Conservation (phyloP, 1,140 invertebrate genomes). For the Subanguina moxae region DNA sequence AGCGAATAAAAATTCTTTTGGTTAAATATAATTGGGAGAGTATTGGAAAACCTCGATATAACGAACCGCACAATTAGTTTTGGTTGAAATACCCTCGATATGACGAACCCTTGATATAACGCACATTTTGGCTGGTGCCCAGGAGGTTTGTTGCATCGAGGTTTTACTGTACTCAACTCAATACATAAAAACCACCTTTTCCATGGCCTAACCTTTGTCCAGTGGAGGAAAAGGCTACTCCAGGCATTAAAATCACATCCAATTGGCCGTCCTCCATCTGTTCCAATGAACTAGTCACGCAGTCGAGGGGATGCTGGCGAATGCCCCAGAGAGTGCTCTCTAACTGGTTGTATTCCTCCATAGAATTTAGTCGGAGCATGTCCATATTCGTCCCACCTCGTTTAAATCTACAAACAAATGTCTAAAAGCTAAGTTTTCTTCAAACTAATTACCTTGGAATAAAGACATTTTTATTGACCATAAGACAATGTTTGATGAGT, state of each 20-base stretch:
- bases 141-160: too few relatives aligned
- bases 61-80: too few relatives aligned
- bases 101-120: too few relatives aligned
- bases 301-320: constrained; percentile 2
- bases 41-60: too few relatives aligned
- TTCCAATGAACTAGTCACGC: background rate
- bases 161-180: too few relatives aligned
- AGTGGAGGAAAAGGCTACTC: constrained; percentile 26
- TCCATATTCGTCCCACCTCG: constrained; percentile 8
- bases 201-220: constrained; percentile 32
- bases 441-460: constrained; percentile 19
- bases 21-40: too few relatives aligned
- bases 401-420: constrained; percentile 4
- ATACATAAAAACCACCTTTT: background rate
- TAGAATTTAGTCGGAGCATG: constrained; percentile 22
- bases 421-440: too few relatives aligned
- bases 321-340: constrained; percentile 29
- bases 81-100: too few relatives aligned
- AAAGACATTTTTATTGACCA: constrained; percentile 22
- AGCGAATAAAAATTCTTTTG: too few relatives aligned
- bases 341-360: constrained; percentile 14
- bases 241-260: constrained; percentile 30
- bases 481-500: constrained; percentile 11
- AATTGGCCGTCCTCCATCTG: background rate
- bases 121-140: too few relatives aligned